A percentile compares a stretch with the other conserved stretches of the same genome.
Evolutionary conservation across 2,797 vertebrate genomes (phyloP).

Genomic region (Pelodytes ibericus): DNA sequence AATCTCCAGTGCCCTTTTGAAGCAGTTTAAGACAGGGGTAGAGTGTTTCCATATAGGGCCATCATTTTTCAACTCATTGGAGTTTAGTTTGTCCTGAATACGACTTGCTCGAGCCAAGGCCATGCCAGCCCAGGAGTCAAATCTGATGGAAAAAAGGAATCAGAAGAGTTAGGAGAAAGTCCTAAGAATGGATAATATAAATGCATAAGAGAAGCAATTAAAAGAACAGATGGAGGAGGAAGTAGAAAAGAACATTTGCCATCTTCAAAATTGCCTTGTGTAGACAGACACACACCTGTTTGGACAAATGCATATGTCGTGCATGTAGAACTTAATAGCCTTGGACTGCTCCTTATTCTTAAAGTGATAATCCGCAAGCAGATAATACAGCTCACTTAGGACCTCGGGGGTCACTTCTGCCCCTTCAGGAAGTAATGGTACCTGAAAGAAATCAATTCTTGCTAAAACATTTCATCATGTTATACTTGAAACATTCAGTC

Average conservation of each 20-base stretch:
- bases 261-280: not conserved
- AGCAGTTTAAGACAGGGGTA: slow-evolving; percentile 90
- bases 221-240: not conserved
- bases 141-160: slow-evolving; percentile 71
- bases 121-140: slow-evolving; percentile 99
- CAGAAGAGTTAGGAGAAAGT: not conserved
- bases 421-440: slow-evolving; percentile 87
- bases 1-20: slow-evolving; percentile 91
- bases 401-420: slow-evolving; percentile 83
- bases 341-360: slow-evolving; percentile 99
- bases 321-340: slow-evolving; percentile 98
- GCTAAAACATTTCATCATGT: no score
- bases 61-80: slow-evolving; percentile 94
- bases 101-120: slow-evolving; percentile 93
- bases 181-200: not conserved
- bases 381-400: slow-evolving; percentile 92
- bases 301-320: slow-evolving; percentile 93
- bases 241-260: not conserved
- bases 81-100: slow-evolving; percentile 97
- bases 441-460: slow-evolving; percentile 73
- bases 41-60: slow-evolving; percentile 95
- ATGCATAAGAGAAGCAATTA: not conserved
- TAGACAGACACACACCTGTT: slow-evolving; percentile 77
- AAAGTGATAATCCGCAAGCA: slow-evolving; percentile 97
- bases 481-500: no score